Base-by-base conservation (phyloP, 2,113 vertebrate genomes). In the Microcebus jonahi region DNA sequence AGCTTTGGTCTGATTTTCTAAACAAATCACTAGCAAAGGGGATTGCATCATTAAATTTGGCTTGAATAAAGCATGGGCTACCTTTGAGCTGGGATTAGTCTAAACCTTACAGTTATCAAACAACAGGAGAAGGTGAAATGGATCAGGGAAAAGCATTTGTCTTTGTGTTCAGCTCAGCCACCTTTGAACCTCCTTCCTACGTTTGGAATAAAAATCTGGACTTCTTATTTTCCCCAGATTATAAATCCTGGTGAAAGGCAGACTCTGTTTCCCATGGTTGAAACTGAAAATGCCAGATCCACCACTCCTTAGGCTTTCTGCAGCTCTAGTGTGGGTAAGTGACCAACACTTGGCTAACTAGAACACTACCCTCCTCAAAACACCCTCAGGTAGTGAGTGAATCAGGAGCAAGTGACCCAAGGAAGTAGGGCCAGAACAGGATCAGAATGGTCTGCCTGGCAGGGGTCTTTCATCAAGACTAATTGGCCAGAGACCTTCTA, bases 211-310 rank as follows among this genome's bases (percentile, higher is more conserved):
- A 76, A 80, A 65, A 77, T 63, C 36, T 90, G 61, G 45, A 90
- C 42, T 92, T 96, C 86, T 18, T 55, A 55, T 55, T 55, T 93
- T 93, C 70, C 34, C 39, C 36, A 70, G n/a, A 73, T 73, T 50
- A 65, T 94, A 95, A 91, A 73, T 84, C 23, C 48, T 95, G 18
- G 27, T 50, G 8, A 70, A 95, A 71, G 65, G 48, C n/a, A 79
- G 75, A 88, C 18, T 94, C 53, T 93, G 17, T 39, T 67, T 79
- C 18, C 34, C 23, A 57, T 27, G 5, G 8, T 11, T 75, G 31
- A 91, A 36, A 88, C 10, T 84, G 53, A 65, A 83, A 42, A 90
- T 67, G 34, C 39, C 31, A 75, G 4, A 73, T 68, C 17, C 34
- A 11, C 31, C 25, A 68, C 48, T 36, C 55, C n/a, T 4, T 9